A percentile compares a stretch with the other conserved stretches of the same genome.
These are phyloP conservation scores for Mizuhopecten yessoensis DNA, from an alignment of 1,140 invertebrate species.

Conservation along the genomic window DNA sequence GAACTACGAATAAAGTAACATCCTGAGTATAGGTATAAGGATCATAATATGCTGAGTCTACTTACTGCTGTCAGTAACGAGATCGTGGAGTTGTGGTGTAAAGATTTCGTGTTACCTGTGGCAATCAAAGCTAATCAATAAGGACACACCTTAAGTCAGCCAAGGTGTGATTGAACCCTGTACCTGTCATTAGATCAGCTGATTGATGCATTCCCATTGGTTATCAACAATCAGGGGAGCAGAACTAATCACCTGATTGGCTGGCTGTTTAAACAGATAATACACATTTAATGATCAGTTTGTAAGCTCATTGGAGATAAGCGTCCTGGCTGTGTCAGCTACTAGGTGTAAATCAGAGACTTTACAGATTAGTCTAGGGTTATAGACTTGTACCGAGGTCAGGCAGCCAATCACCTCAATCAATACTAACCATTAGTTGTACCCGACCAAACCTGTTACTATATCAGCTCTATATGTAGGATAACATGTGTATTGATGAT, in stretches of 20 bases:
- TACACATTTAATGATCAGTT: constrained; percentile 21
- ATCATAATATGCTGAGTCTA: too few species aligned
- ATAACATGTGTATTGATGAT: neutral
- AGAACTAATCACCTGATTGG: constrained; percentile 32
- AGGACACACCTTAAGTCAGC: neutral
- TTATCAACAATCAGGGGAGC: neutral
- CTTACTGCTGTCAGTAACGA: too few species aligned
- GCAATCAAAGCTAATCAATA: neutral
- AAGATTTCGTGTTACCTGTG: too few species aligned
- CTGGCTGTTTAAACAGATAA: constrained; percentile 8
- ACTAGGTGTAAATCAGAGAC: neutral
- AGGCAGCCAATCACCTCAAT: neutral
- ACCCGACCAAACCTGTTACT: neutral
- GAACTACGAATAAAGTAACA: too few species aligned
- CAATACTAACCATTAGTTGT: neutral
- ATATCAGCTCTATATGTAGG: neutral
- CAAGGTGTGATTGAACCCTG: neutral
- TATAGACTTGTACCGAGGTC: neutral
- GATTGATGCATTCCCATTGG: neutral
- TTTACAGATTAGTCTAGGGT: neutral
- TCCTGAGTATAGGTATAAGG: too few species aligned
- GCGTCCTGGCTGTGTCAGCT: neutral
- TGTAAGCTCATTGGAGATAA: neutral
- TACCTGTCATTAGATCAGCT: neutral
- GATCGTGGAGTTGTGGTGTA: too few species aligned